These are phyloP conservation scores for Lasioglossum albipes DNA, from an alignment of 1,140 invertebrate genomes.

Conservation along the genomic window DNA sequence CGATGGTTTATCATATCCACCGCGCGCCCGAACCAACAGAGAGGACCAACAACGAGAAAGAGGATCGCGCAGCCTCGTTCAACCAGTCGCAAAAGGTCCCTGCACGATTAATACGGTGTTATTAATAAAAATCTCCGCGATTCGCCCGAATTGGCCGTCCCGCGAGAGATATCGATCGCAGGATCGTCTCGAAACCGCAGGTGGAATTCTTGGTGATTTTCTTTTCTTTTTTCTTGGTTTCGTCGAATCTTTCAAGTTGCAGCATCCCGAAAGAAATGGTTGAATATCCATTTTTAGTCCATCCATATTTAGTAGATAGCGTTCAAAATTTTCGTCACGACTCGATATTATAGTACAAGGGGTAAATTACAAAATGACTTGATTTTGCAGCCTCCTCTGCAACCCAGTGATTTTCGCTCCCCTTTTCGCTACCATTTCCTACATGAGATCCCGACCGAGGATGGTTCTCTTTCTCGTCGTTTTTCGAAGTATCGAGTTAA, in stretches of 20 bases:
- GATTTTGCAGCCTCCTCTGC: too few species aligned
- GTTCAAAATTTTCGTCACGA: too few species aligned
- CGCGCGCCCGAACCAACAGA: conserved; percentile 38
- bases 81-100: conserved; percentile 51
- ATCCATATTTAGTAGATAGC: too few species aligned
- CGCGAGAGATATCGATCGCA: conserved; percentile 46
- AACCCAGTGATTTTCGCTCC: too few species aligned
- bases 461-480: conserved; percentile 10
- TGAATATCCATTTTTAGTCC: too few species aligned
- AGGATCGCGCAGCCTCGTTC: conserved; percentile 48
- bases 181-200: conserved; percentile 34
- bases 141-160: conserved; percentile 31
- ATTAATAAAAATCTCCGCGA: conserved; percentile 61
- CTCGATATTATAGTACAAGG: too few species aligned
- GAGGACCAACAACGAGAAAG: background rate
- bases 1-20: conserved; percentile 77
- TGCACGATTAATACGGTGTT: conserved; percentile 52
- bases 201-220: conserved; percentile 7
- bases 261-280: too few species aligned
- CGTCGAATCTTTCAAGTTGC: too few species aligned
- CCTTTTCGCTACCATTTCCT: too few species aligned
- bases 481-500: conserved; percentile 41
- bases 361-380: too few species aligned
- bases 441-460: too few species aligned
- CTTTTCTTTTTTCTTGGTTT: too few species aligned